phyloP scores from a whole-genome alignment of 2,113 vertebrate genomes.

The Calonectris borealis region DNA sequence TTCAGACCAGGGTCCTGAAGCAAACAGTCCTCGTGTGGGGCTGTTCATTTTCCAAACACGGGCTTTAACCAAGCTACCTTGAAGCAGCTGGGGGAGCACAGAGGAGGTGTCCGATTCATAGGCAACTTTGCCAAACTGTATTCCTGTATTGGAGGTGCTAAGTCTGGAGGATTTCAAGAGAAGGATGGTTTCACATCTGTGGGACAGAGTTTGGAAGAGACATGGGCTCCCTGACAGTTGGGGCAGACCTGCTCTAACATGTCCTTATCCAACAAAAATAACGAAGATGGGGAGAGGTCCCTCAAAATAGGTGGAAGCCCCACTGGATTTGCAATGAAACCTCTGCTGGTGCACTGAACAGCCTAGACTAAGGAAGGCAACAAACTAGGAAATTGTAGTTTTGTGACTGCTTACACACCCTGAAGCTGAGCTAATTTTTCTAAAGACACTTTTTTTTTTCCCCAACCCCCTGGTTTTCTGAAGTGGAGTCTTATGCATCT shows the following conservation, averaged over 20 bases:
- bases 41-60: neutral
- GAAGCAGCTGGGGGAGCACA: neutral
- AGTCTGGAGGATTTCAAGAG: neutral
- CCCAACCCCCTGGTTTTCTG: accelerated
- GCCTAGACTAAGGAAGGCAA: neutral
- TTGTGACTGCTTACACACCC: neutral
- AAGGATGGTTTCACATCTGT: neutral
- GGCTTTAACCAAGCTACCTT: neutral
- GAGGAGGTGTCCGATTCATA: neutral
- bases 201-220: neutral
- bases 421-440: neutral
- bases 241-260: neutral
- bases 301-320: neutral
- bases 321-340: neutral
- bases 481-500: neutral
- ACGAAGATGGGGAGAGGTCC: neutral
- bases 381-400: neutral
- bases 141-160: neutral
- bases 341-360: neutral
- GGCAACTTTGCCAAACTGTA: neutral
- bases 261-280: neutral
- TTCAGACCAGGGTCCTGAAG: neutral
- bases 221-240: neutral
- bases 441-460: neutral
- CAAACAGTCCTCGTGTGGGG: neutral